Evolutionary conservation across 2,113 vertebrate species (phyloP).

Genomic region (Lepus timidus): DNA sequence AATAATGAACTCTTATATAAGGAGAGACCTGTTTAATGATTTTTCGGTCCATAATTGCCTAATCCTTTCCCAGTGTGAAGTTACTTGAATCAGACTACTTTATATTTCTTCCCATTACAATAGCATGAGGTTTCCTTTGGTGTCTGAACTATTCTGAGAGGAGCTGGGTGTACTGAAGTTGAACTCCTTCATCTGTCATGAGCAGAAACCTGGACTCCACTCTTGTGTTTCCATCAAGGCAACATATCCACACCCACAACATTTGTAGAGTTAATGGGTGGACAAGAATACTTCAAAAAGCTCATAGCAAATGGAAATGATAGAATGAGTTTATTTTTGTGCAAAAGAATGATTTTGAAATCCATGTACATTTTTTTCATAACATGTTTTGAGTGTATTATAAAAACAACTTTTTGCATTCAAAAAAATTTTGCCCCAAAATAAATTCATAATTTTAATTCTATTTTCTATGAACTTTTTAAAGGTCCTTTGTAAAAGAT

Average conservation of each 20-base stretch:
- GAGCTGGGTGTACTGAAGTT: background rate
- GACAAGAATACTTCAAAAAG: conserved; percentile 2
- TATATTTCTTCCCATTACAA: conserved; percentile 43
- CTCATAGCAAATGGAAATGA: too few species aligned
- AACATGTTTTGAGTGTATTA: too few species aligned
- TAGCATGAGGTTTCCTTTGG: background rate
- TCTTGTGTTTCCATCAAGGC: background rate
- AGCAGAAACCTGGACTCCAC: background rate
- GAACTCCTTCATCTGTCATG: background rate
- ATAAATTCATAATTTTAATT: too few species aligned
- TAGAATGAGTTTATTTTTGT: too few species aligned
- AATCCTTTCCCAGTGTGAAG: background rate
- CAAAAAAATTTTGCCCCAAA: too few species aligned
- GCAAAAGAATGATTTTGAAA: too few species aligned
- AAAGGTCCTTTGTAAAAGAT: background rate
- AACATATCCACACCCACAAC: conserved; percentile 1
- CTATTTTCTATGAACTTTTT: too few species aligned
- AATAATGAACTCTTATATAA: conserved; percentile 43
- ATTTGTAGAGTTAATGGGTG: background rate
- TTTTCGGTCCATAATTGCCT: background rate
- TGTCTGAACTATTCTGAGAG: conserved; percentile 6
- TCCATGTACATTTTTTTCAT: too few species aligned
- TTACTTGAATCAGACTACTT: background rate
- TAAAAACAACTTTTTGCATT: too few species aligned
- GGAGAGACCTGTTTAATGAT: background rate